phyloP scores from a whole-genome alignment of 2,113 vertebrate species.

The Saguinus midas region DNA sequence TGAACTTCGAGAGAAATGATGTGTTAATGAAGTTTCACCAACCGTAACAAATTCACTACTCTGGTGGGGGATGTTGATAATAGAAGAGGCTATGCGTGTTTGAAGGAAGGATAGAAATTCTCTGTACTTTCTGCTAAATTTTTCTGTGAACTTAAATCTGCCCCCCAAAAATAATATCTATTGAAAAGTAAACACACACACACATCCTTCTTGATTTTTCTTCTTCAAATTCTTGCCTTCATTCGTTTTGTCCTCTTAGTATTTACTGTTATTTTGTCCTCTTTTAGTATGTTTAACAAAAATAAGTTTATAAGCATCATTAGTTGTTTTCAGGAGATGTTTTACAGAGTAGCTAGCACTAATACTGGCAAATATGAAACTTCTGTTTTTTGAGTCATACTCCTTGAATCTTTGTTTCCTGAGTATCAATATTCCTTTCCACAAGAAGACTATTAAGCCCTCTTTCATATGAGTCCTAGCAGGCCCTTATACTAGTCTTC shows the following conservation, averaged over 20 bases:
- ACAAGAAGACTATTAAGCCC: neutral
- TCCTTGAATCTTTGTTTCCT: neutral
- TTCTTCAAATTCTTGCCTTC: neutral
- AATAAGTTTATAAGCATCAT: neutral
- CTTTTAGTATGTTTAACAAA: neutral
- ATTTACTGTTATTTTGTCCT: neutral
- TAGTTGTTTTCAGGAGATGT: neutral
- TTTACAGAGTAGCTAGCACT: neutral
- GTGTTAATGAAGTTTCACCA: neutral
- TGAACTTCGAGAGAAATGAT: neutral
- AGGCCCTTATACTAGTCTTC: neutral
- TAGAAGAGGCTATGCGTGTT: neutral
- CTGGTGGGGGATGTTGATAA: neutral
- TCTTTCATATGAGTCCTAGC: neutral
- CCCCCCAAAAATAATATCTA: neutral
- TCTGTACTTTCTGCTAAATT: neutral
- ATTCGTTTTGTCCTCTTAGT: neutral
- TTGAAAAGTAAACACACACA: neutral
- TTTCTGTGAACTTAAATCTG: neutral
- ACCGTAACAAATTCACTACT: neutral
- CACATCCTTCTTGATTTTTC: neutral
- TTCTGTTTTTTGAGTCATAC: neutral
- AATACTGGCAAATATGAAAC: neutral
- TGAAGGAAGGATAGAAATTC: neutral
- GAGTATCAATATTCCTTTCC: neutral